Evolutionary conservation across 2,797 vertebrate species (phyloP).

Genomic region (Coluber constrictor): DNA sequence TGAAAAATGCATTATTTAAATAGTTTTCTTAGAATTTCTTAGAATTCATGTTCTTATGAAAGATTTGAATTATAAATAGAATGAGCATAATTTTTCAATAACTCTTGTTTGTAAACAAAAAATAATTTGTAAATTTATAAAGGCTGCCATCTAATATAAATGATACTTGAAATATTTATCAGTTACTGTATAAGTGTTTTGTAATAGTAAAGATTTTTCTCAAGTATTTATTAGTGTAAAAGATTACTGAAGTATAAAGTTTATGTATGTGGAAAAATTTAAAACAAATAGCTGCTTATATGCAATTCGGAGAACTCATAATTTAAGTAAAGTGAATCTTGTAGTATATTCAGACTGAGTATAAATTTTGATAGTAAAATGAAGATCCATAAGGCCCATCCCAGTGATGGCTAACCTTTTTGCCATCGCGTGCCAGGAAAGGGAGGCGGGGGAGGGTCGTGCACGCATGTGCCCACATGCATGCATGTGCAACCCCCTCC

Average conservation of each 20-base stretch:
- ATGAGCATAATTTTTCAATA: conserved; percentile 1
- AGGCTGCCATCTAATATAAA: background rate
- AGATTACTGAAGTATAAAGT: background rate
- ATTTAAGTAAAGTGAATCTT: background rate
- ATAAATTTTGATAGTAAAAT: background rate
- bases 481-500: too few relatives aligned
- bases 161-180: background rate
- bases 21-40: background rate
- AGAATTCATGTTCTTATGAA: background rate
- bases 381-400: background rate
- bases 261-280: background rate
- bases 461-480: too few relatives aligned
- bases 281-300: background rate
- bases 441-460: too few relatives aligned
- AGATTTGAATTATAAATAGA: background rate
- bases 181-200: background rate
- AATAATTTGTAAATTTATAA: background rate
- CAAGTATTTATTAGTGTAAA: background rate
- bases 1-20: background rate
- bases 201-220: background rate
- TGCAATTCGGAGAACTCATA: background rate
- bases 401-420: too few relatives aligned
- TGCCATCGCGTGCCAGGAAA: too few relatives aligned
- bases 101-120: background rate
- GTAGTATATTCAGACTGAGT: background rate